Percentiles rank a stretch among this genome's conserved stretches.
Evolutionary conservation across 2,113 vertebrate genomes (phyloP).

Genomic region (Plotosus lineatus): DNA sequence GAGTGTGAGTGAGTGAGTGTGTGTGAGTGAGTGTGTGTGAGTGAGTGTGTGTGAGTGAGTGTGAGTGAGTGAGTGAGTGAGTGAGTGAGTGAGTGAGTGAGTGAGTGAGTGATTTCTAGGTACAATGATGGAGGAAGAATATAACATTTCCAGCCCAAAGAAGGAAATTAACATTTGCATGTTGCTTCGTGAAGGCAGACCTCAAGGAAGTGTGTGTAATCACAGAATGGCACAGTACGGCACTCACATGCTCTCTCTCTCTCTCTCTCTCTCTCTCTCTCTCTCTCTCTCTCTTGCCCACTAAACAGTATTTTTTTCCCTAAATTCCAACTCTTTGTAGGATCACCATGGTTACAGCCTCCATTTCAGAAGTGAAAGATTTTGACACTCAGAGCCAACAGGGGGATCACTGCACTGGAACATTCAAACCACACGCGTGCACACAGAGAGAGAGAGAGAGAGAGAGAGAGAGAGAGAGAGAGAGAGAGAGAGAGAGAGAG

Average conservation of each 20-base stretch:
- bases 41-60: too few species aligned
- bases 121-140: background rate
- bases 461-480: too few species aligned
- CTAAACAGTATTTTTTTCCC: conserved; percentile 72
- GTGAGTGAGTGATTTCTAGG: background rate
- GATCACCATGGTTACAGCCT: conserved; percentile 77
- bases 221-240: background rate
- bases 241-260: background rate
- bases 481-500: too few species aligned
- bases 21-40: too few species aligned
- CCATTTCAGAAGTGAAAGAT: conserved; percentile 59
- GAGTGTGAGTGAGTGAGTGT: too few species aligned
- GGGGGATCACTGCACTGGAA: conserved; percentile 39
- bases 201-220: conserved; percentile 1
- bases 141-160: background rate
- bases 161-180: background rate
- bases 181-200: background rate
- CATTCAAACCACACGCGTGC: conserved; percentile 3
- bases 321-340: conserved; percentile 76
- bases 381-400: conserved; percentile 43
- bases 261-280: background rate
- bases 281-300: conserved; percentile 19
- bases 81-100: too few species aligned
- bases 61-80: too few species aligned
- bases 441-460: too few species aligned